Evolutionary conservation across 2,797 vertebrate genomes (phyloP), one percentile per base, ranked within the genome.

Genomic region (Erethizon dorsatum): DNA sequence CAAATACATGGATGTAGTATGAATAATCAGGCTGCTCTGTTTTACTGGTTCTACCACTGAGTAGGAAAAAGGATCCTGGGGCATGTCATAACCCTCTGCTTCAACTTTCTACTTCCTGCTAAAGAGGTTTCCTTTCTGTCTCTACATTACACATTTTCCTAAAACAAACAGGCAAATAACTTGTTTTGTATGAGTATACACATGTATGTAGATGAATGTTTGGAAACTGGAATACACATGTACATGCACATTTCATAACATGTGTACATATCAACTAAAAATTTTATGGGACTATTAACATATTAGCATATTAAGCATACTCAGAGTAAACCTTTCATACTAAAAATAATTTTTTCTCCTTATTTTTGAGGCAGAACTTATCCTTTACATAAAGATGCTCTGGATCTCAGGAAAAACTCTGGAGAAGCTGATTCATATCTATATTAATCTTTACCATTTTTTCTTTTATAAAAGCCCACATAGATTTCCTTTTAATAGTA

Each of bases 401-500:
- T 93, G 61, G 73, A 33, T 73, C 33, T 95, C 10, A 92, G 61
- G 26, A 71, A 75, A 93, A 89, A 4, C 50, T 86, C 79, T 91
- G 31, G 56, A 89, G 77, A 91, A 75, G 31, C 31, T 88, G 50
- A 13, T 75, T 77, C 12, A 31, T 45, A 63, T 10, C 67, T 78
- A n/a, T 41, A 71, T 65, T 86, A 95, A 95, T 95, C 22, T 13
- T 90, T 57, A 75, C 8, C 5, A 13, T 50, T 82, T 96, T 45
- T 89, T 90, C 22, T 86, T 93, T 93, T 37, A 82, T n/a, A n/a
- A 65, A 96, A 95, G 22, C 24, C 65, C 45, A 50, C 24, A 77
- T 13, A 6, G 86, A 95, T 96, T 96, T 95, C 56, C 65, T 95
- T 95, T 96, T 83, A 92, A 83, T 85, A 78, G 37, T 59, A 85